Evolutionary conservation across 1,140 invertebrate species (phyloP), one percentile per base, ranked within the genome.

Genomic region (Prorops nasuta): DNA sequence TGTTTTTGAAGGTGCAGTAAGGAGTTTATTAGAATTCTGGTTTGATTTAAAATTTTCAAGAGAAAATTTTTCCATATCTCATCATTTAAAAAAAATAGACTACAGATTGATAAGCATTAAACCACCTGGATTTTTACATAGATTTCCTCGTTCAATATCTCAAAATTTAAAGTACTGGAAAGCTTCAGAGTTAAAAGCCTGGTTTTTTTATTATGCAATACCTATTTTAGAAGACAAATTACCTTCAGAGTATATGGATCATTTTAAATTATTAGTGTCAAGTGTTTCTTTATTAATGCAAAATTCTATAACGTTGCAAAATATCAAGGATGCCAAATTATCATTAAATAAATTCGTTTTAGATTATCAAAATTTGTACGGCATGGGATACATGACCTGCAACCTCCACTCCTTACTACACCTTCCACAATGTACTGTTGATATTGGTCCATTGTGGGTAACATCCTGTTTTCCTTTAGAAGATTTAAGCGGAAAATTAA

Each of bases 381-480:
- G 31, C 15, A 8, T 45, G 12, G 22, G 28, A 31, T 14, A 43
- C 22, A 54, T 54, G 47, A 48, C 43, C 10, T 53, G 35, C 17
- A 57, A 61, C 41, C 9, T 60, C 16, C 51, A 61, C 36, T 47
- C 28, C 24, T 10, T 61, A 9, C 19, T 36, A 44, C 49, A 61
- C 49, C 50, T 61, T 17, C 24, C 45, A 16, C 8, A 49, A 6
- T 32, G 42, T 17, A 52, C 57, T 3, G 9, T 22, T 10, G 37
- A 52, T 18, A 44, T 52, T 16, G 54, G 51, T 12, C 54, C 58
- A 18, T 41, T 61, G 2, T 55, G 18, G 36, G 43, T 37, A 14
- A 56, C 46, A 12, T 46, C 46, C 2, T 64, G 58, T 39, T 63
- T 63, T 31, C 53, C 44, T 16, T n/a, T n/a, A n/a, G n/a, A n/a